Evolutionary conservation across 2,797 vertebrate genomes (phyloP), one percentile per base, ranked within the genome.

Genomic region (Sebastes flavidus): DNA sequence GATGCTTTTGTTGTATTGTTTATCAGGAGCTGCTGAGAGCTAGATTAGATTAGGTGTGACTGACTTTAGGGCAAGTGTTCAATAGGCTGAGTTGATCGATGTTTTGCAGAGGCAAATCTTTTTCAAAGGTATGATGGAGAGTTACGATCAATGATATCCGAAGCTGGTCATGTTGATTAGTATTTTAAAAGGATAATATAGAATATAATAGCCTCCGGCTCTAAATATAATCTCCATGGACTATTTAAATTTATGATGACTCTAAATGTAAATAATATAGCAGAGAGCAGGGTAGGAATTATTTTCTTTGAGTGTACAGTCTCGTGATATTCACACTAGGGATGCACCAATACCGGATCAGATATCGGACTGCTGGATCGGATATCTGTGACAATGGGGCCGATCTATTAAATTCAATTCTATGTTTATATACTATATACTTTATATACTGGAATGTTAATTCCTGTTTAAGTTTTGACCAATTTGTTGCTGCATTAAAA

Each of bases 41-140:
- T 25, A 25, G 36, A 87, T 87, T 81, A 78, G 60, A 89, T 87
- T 81, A 60, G 46, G 75, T 81, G 82, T 83, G 69, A 86, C 75
- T 82, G 77, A 79, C 87, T 79, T 42, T 18, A 38, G 71, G 82
- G 65, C 70, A 61, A 80, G 36, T 32, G 29, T 78, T 85, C 73
- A 82, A 72, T 70, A 75, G 67, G 61, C 46, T 59, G 75, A 78
- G 72, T 12, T 83, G 75, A 92, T 92, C 85, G 85, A 87, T 92
- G 77, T 77, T 89, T 80, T 65, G 46, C 66, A 65, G 74, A 77
- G 69, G 78, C n/a, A 18, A 82, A 78, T 87, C 36, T 65, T 79
- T 80, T 79, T 63, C 29, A 52, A 70, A 88, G 71, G 46, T 27
- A 71, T 54, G 30, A 78, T n/a, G 11, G 80, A 66, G 80, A 66